Evolutionary conservation across 2,113 vertebrate genomes (phyloP), one percentile per base, ranked within the genome.

Genomic region (Ciconia stormi): DNA sequence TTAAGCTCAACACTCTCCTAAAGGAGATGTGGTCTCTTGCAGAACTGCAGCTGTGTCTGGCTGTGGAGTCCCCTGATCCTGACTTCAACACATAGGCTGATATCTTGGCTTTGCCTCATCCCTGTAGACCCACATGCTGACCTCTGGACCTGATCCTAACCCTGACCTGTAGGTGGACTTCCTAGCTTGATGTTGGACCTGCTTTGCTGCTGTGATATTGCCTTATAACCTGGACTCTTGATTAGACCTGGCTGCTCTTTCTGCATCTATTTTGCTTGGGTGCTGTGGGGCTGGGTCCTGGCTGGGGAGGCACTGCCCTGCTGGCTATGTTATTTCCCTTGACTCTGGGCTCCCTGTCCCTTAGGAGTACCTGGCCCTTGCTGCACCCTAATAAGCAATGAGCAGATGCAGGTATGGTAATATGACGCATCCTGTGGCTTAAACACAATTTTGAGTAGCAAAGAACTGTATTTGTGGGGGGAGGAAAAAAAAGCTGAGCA

Each of bases 71-170:
- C 18, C 13, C 46, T 22, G n/a, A 11, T 49, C 9, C 27, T 65
- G 20, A 12, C 21, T 27, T 36, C 11, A 29, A 7, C 2, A 10
- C 0, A 0, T 3, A 8, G 17, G 21, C 7, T 63, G 15, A 16
- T 25, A 16, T 9, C 10, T 65, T 70, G 46, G 3, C 13, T 0
- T 25, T 46, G 10, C 1, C 2, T 23, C 4, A 3, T 72, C 2
- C 2, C 3, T 63, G 34, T 32, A 15, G 17, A 4, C 2, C 13
- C 0, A 0, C 0, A 1, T 44, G 13, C 5, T 77, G 62, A 18
- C 5, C 3, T 0, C 22, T 66, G 16, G 13, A 11, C 21, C 17
- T 23, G 5, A 23, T 71, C 19, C 18, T 58, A 18, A 27, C 8
- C 22, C 15, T 76, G 38, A 18, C 17, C 5, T 44, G 29, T 23